A percentile compares a stretch with the other conserved stretches of the same genome.
Conservation (phyloP, 1,140 invertebrate genomes). For the Solenopsis invicta region DNA sequence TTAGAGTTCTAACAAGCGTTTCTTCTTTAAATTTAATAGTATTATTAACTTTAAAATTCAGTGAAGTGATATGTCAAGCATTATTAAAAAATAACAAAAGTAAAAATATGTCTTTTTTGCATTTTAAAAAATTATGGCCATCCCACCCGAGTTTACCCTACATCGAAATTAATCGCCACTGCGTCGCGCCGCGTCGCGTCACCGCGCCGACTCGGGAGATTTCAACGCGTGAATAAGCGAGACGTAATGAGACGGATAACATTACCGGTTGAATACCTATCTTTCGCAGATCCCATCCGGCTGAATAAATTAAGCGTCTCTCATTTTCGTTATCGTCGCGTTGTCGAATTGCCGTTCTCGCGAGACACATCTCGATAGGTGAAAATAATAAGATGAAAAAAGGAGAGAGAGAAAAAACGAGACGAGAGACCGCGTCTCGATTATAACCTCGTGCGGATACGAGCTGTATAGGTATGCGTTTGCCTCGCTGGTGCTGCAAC, state of each 20-base stretch:
- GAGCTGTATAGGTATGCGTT: neutral
- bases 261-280: neutral
- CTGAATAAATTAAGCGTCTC: slow-evolving; percentile 46
- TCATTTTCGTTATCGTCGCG: slow-evolving; percentile 48
- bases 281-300: neutral
- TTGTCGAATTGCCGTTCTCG: slow-evolving; percentile 28
- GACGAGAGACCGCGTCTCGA: neutral
- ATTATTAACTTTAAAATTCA: too few relatives aligned
- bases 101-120: too few relatives aligned
- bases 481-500: slow-evolving; percentile 3
- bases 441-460: slow-evolving; percentile 41
- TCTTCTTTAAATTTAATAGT: too few relatives aligned
- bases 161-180: neutral
- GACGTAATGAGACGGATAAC: slow-evolving; percentile 48
- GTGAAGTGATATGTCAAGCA: too few relatives aligned
- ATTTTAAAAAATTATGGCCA: too few relatives aligned
- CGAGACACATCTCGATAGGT: neutral
- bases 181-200: too few relatives aligned
- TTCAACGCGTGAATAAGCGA: slow-evolving; percentile 42
- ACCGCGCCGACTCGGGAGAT: slow-evolving; percentile 22
- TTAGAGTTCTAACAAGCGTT: too few relatives aligned
- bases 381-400: slow-evolving; percentile 1
- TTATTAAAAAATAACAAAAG: too few relatives aligned
- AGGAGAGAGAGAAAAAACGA: slow-evolving; percentile 14
- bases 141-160: too few relatives aligned